phyloP scores from a whole-genome alignment of 2,888 invertebrate genomes.

The Oxystoma pomonae region DNA sequence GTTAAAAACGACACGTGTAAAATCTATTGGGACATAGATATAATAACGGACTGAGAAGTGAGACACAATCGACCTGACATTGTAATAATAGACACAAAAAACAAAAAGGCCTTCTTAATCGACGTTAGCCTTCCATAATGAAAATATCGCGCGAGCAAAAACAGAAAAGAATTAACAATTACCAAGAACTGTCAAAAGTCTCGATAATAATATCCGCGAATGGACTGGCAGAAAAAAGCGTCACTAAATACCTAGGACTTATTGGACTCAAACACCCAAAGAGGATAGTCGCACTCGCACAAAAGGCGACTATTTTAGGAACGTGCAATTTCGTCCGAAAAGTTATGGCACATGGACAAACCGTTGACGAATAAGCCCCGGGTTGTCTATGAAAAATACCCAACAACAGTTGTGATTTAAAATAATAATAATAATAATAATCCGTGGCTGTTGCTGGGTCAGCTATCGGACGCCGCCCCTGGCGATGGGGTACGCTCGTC shows the following conservation, averaged over 20 bases:
- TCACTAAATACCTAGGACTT: neutral
- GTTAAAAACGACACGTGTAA: neutral
- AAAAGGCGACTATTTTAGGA: constrained; percentile 4
- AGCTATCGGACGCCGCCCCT: too few species aligned
- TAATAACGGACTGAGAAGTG: constrained; percentile 4
- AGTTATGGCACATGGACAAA: neutral
- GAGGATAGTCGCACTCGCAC: neutral
- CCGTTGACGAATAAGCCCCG: constrained; percentile 3
- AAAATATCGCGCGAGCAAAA: neutral
- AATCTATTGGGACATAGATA: constrained; percentile 1
- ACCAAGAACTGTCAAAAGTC: constrained; percentile 4
- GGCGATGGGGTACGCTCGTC: too few species aligned
- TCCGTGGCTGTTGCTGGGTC: too few species aligned
- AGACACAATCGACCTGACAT: constrained; percentile 2
- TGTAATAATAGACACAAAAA: neutral
- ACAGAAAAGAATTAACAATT: constrained; percentile 6
- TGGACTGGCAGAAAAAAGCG: neutral
- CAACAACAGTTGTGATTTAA: constrained; percentile 1
- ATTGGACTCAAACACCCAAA: neutral
- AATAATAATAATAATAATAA: neutral
- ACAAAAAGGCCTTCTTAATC: neutral
- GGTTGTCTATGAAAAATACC: neutral
- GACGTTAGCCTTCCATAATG: neutral
- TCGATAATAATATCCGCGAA: constrained; percentile 2
- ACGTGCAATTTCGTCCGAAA: constrained; percentile 5